These are phyloP conservation scores for Conger conger DNA, from an alignment of 2,113 vertebrate genomes.

Conservation along the genomic window DNA sequence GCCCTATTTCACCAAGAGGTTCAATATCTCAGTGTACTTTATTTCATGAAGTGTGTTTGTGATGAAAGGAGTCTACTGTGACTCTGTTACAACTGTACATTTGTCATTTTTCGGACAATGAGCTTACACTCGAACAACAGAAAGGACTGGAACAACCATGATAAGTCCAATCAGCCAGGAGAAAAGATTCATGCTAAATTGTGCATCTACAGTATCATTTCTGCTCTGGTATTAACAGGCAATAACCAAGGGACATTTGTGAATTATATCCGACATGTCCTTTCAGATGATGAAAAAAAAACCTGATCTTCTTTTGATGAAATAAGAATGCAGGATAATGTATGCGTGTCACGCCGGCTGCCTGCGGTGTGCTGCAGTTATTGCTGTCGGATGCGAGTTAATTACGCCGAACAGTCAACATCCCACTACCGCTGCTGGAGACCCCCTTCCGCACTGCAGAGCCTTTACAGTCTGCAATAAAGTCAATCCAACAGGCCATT, in stretches of 20 bases:
- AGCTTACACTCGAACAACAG: neutral
- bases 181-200: neutral
- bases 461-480: neutral
- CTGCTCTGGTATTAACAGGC: neutral
- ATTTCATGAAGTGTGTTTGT: no score
- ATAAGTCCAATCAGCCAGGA: neutral
- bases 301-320: neutral
- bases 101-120: neutral
- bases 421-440: neutral
- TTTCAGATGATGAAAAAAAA: conserved; percentile 6
- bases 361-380: neutral
- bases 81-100: neutral
- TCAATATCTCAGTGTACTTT: no score
- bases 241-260: neutral
- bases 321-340: neutral
- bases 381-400: conserved; percentile 2
- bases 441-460: neutral
- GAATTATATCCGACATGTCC: conserved; percentile 13
- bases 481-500: neutral
- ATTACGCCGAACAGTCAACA: conserved; percentile 5
- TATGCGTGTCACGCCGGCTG: neutral
- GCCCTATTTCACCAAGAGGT: neutral
- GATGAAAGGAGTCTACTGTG: no score
- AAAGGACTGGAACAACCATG: neutral
- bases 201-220: neutral